A percentile compares a stretch with the other conserved stretches of the same genome.
Evolutionary conservation across 2,797 vertebrate genomes (phyloP).

Genomic region (Argyrosomus regius): DNA sequence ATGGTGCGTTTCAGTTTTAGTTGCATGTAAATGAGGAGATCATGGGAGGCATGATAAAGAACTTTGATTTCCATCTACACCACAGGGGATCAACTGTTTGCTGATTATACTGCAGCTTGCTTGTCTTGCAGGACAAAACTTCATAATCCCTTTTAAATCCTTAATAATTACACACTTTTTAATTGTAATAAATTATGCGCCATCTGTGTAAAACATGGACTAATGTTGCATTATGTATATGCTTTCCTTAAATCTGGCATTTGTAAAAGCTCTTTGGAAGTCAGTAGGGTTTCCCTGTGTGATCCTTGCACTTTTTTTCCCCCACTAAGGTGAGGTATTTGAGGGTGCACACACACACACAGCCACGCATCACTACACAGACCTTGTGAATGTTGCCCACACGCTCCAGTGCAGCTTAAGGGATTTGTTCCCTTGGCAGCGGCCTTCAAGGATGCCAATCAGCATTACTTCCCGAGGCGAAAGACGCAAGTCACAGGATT

Average conservation of each 20-base stretch:
- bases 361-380: slow-evolving; percentile 43
- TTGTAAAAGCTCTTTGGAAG: neutral
- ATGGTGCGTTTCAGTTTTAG: neutral
- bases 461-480: slow-evolving; percentile 56
- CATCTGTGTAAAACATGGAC: slow-evolving; percentile 8
- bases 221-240: neutral
- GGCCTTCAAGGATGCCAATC: slow-evolving; percentile 57
- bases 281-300: neutral
- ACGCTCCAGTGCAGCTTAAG: slow-evolving; percentile 58
- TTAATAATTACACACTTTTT: slow-evolving; percentile 1
- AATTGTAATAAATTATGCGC: neutral
- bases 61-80: slow-evolving; percentile 15
- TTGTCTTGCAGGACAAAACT: slow-evolving; percentile 11
- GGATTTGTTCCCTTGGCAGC: slow-evolving; percentile 64
- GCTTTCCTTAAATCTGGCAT: neutral
- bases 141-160: slow-evolving; percentile 19
- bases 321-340: slow-evolving; percentile 23
- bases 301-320: slow-evolving; percentile 13
- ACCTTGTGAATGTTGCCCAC: slow-evolving; percentile 49
- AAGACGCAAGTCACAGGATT: slow-evolving; percentile 42
- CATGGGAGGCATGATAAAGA: slow-evolving; percentile 1
- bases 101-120: slow-evolving; percentile 12
- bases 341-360: neutral
- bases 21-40: slow-evolving; percentile 2
- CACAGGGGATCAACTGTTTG: neutral